These are phyloP conservation scores for Cenopis cana DNA, from an alignment of 2,888 invertebrate species.

Conservation along the genomic window DNA sequence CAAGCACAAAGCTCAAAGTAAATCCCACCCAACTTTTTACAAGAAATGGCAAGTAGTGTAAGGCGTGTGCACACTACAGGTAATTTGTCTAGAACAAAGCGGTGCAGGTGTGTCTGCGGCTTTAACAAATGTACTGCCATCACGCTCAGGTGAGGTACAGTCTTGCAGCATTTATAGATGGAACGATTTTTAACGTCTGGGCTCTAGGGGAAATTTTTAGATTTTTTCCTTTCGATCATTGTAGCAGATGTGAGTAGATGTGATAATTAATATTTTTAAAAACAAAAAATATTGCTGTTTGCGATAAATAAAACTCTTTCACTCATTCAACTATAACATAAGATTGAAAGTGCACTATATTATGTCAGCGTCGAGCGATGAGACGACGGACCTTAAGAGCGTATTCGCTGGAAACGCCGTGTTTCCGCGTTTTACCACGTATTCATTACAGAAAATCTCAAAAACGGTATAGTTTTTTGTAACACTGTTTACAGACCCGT, in stretches of 20 bases:
- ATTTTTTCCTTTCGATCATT: background rate
- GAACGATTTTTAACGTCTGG: background rate
- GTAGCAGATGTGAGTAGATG: too few species aligned
- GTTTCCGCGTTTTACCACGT: too few species aligned
- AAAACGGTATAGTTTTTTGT: too few species aligned
- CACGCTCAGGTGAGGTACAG: constrained; percentile 40
- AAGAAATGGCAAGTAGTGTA: constrained; percentile 24
- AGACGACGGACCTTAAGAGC: too few species aligned
- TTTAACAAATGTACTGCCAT: constrained; percentile 42
- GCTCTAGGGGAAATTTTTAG: background rate
- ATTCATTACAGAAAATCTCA: too few species aligned
- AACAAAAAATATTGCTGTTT: too few species aligned
- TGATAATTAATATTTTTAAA: too few species aligned
- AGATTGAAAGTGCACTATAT: too few species aligned
- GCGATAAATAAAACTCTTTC: background rate
- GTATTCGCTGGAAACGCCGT: too few species aligned
- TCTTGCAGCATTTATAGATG: constrained; percentile 2
- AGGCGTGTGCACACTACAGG: constrained; percentile 31
- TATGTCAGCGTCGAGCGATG: too few species aligned
- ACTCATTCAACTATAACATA: too few species aligned
- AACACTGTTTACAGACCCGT: too few species aligned
- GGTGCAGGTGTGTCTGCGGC: constrained; percentile 42
- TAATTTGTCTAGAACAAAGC: constrained; percentile 42
- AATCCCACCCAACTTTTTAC: constrained; percentile 12
- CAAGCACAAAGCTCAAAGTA: constrained; percentile 8